phyloP scores from a whole-genome alignment of 2,888 invertebrate species.

The Isotomurus palustris region DNA sequence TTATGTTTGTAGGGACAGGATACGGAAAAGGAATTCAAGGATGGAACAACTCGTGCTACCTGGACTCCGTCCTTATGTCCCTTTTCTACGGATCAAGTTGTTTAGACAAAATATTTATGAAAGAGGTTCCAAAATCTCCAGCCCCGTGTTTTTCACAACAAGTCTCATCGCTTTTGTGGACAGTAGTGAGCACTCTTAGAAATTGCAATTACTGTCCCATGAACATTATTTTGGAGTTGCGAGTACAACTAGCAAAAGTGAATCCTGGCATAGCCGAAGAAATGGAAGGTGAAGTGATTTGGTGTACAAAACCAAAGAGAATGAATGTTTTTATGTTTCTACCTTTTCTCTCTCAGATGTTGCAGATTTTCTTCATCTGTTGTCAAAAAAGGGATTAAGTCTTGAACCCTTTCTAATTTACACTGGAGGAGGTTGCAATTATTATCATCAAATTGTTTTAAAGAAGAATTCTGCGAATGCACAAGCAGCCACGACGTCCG shows the following conservation, averaged over 20 bases:
- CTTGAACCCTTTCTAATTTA: slow-evolving; percentile 3
- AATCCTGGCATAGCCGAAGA: background rate
- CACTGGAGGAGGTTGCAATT: background rate
- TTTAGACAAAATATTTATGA: too few relatives aligned
- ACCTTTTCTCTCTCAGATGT: background rate
- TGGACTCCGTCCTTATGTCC: slow-evolving; percentile 1
- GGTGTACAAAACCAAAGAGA: too few relatives aligned
- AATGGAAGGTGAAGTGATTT: background rate
- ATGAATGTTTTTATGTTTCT: background rate
- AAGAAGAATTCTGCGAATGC: too few relatives aligned
- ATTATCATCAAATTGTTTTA: background rate
- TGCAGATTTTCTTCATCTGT: background rate
- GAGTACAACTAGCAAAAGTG: too few relatives aligned
- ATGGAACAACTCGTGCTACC: background rate
- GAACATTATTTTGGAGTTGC: too few relatives aligned
- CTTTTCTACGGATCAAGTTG: background rate
- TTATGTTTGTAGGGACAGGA: background rate
- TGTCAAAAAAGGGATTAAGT: background rate
- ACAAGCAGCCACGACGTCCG: too few relatives aligned
- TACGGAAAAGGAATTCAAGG: slow-evolving; percentile 4
- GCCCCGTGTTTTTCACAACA: too few relatives aligned
- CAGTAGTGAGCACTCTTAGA: too few relatives aligned
- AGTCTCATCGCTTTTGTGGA: too few relatives aligned
- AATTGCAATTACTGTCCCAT: too few relatives aligned
- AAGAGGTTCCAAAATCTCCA: too few relatives aligned